Base-by-base conservation (phyloP, 2,113 vertebrate species). In the Damaliscus lunatus region DNA sequence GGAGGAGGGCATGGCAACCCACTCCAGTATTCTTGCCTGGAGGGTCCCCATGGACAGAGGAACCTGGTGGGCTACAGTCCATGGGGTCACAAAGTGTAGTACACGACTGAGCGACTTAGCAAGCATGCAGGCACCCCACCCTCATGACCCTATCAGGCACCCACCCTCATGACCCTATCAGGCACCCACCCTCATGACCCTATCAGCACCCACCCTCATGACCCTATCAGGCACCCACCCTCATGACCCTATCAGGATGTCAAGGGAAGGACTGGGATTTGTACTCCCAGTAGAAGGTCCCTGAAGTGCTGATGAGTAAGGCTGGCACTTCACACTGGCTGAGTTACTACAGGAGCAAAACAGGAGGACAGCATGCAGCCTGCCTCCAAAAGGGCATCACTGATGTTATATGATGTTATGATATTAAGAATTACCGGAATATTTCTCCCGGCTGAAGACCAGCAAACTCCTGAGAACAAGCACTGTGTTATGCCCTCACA, bases 401-500 rank as follows among this genome's bases (percentile, higher is more conserved):
- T 40, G 31, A 57, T 9, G 48, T 9, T 1, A 36, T 11, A 27
- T 14, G 13, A 2, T 23, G 31, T 17, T 3, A 8, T 7, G 5
- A n/a, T 0, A 36, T 9, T 40, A 14, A 71, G 13, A 59, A 53
- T 3, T 48, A 36, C 78, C 21, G 10, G n/a, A 21, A 3, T n/a
- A 12, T 12, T 10, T 48, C 36, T 82, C 53, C 19, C 9, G 11
- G 19, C 3, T 52, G 6, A 14, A 8, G 60, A 53, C 15, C 40
- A 13, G 55, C 36, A n/a, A 33, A 43, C 17, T 31, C 83, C 33
- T 9, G 27, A 80, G 77, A 48, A 82, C 11, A 46, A 43, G 62
- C 5, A 6, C 16, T 4, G 4, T 12, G 15, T 8, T 40, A 2
- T 5, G 11, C 33, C 48, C 50, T 64, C 17, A 11, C 0, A 43